Conservation (phyloP, 1,140 invertebrate genomes). For the Drosophila asahinai region DNA sequence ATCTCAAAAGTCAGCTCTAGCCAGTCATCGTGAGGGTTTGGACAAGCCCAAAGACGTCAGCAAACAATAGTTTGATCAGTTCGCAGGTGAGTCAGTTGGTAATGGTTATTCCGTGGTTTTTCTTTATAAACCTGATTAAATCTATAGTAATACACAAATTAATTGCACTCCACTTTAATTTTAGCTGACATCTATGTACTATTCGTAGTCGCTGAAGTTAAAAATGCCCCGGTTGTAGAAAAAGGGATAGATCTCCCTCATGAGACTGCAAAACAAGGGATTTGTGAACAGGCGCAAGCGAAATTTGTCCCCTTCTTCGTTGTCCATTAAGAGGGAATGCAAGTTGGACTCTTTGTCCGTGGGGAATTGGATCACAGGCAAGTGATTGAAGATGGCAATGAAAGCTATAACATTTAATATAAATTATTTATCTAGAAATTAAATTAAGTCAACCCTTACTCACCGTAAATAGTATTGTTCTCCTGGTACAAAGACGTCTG, state of each 20-base stretch:
- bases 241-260: conserved; percentile 54
- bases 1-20: neutral
- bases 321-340: conserved; percentile 22
- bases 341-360: conserved; percentile 46
- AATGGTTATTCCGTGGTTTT: too few species aligned
- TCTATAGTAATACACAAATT: too few species aligned
- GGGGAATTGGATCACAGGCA: conserved; percentile 46
- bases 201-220: conserved; percentile 34
- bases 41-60: neutral
- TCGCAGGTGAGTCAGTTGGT: neutral
- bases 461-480: conserved; percentile 66
- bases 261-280: conserved; percentile 26
- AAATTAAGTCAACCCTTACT: neutral
- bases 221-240: conserved; percentile 49
- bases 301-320: conserved; percentile 46
- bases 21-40: conserved; percentile 8
- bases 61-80: neutral
- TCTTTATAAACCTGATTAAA: neutral
- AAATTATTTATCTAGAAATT: neutral
- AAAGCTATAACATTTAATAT: conserved; percentile 17
- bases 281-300: conserved; percentile 34
- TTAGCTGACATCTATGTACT: neutral
- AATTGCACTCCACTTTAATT: neutral
- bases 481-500: conserved; percentile 65
- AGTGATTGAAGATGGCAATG: conserved; percentile 47